Evolutionary conservation across 1,140 invertebrate species (phyloP).

Genomic region (Panagrolaimus sp.): DNA sequence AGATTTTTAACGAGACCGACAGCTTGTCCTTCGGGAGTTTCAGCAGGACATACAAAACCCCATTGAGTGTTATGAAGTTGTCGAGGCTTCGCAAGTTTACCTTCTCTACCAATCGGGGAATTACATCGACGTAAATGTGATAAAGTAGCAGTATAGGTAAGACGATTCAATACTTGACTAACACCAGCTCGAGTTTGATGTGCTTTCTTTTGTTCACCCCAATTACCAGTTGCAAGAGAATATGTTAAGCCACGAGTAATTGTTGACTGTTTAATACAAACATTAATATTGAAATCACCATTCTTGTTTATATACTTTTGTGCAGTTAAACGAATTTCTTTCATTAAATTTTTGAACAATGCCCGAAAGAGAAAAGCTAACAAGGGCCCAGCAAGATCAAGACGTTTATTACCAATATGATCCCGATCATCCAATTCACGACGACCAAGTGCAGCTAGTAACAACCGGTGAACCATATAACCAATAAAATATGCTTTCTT

Average conservation of each 20-base stretch:
- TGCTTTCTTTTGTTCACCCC: constrained; percentile 99
- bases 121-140: constrained; percentile 94
- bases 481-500: constrained; percentile 77
- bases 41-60: constrained; percentile 98
- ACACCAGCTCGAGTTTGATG: constrained; percentile 91
- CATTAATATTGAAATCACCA: constrained; percentile 93
- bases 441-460: constrained; percentile 85
- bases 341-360: constrained; percentile 83
- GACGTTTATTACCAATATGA: constrained; percentile 97
- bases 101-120: constrained; percentile 94
- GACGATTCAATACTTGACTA: constrained; percentile 83
- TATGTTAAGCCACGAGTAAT: constrained; percentile 97
- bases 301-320: constrained; percentile 97
- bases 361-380: constrained; percentile 90
- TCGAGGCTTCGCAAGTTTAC: constrained; percentile 92
- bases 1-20: constrained; percentile 89
- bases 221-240: constrained; percentile 95
- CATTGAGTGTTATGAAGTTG: constrained; percentile 96
- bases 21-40: constrained; percentile 82
- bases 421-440: constrained; percentile 94
- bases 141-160: constrained; percentile 94
- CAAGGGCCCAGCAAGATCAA: constrained; percentile 91
- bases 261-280: constrained; percentile 93
- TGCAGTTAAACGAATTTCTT: constrained; percentile 92
- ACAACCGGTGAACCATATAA: constrained; percentile 93